Base-by-base conservation (phyloP, 2,113 vertebrate species). In the Ia io region DNA sequence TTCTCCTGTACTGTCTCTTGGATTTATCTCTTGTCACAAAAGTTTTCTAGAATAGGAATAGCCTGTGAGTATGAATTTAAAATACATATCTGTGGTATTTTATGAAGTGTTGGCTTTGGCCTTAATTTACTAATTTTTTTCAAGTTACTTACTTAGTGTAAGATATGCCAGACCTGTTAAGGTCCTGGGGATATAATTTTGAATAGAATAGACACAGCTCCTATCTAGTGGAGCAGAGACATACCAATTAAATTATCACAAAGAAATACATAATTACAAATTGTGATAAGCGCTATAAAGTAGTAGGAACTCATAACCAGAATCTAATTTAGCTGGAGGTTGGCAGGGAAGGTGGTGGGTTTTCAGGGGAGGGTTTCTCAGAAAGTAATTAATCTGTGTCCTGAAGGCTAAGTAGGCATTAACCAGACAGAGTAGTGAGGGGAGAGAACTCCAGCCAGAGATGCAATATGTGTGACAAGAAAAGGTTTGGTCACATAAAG, bases 101-200 rank as follows among this genome's bases (percentile, higher is more conserved):
- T 84, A 56, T 86, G 13, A 90, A 83, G 37, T 73, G 69, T 47
- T 79, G 76, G 23, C 32, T 69, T 82, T 97, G 40, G 40, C 87
- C 61, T 85, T 94, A 80, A 86, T 78, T 94, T 82, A 65, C 37
- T 93, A 53, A 53, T 70, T 93, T 32, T 89, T 22, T 63, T 82
- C 91, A 77, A 94, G 35, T 79, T 80, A 63, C 78, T 67, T 82
- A 70, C 53, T 61, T 25, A 70, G 56, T 86, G 14, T 70, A 61
- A 82, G 6, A 32, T 90, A 83, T 74, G 37, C 18, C 30, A 59
- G 16, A 42, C 32, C 56, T 93, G 9, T 90, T 88, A 77, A 77
- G 49, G 32, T 28, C 37, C 32, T 88, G n/a, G 76, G 42, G 42
- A 56, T 59, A 82, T 86, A 63, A 12, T 93, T 67, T 88, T 93